Evolutionary conservation across 2,113 vertebrate species (phyloP).

Genomic region (Paramormyrops kingsleyae): DNA sequence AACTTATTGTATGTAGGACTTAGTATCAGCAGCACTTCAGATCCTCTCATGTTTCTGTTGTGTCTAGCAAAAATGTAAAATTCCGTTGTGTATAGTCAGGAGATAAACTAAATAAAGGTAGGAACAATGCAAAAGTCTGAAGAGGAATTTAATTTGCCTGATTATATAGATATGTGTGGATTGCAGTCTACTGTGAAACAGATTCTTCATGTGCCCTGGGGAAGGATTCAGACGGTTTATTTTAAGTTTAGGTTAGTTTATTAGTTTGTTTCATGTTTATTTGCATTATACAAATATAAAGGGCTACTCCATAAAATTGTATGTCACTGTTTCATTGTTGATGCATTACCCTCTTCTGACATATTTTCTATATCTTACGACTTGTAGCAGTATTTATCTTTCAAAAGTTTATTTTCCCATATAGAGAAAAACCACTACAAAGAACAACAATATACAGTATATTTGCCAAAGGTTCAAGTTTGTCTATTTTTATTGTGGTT

Average conservation of each 20-base stretch:
- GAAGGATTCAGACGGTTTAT: neutral
- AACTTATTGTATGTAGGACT: neutral
- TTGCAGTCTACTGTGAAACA: neutral
- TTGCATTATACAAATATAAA: slow-evolving; percentile 38
- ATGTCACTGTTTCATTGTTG: slow-evolving; percentile 52
- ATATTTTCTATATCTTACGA: slow-evolving; percentile 38
- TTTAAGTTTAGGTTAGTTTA: slow-evolving; percentile 2
- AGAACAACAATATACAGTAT: slow-evolving; percentile 36
- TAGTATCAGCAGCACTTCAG: neutral
- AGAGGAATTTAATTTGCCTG: neutral
- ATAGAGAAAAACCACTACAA: slow-evolving; percentile 32
- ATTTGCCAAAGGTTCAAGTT: slow-evolving; percentile 62
- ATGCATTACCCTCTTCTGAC: slow-evolving; percentile 37
- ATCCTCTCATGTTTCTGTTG: neutral
- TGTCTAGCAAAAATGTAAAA: neutral
- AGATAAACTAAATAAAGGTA: neutral
- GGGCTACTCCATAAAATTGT: slow-evolving; percentile 64
- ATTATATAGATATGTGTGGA: neutral
- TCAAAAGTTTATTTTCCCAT: slow-evolving; percentile 40
- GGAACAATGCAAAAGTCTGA: neutral
- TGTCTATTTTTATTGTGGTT: slow-evolving; percentile 38
- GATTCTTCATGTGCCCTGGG: neutral
- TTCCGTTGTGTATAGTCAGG: neutral
- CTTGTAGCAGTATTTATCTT: slow-evolving; percentile 59
- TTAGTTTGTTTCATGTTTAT: slow-evolving; percentile 10